Percentiles rank a stretch among this genome's conserved stretches.
These are phyloP conservation scores for Anas bahamensis DNA, from an alignment of 2,797 vertebrate genomes.

Conservation along the genomic window DNA sequence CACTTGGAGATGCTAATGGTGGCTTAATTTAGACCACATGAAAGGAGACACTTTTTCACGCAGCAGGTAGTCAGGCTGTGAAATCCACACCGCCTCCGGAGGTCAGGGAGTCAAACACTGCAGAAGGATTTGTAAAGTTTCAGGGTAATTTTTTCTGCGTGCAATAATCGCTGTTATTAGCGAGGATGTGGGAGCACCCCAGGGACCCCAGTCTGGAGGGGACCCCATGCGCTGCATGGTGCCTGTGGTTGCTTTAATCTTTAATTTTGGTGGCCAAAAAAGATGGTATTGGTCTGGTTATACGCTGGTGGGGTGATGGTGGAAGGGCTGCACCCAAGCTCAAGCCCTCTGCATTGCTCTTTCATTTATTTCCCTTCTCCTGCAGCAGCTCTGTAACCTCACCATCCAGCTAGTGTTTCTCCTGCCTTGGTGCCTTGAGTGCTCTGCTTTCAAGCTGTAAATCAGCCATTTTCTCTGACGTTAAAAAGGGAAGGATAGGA, in stretches of 20 bases:
- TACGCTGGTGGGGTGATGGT: neutral
- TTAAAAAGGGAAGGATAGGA: neutral
- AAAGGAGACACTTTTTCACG: constrained; percentile 61
- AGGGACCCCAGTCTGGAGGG: neutral
- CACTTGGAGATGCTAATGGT: constrained; percentile 67
- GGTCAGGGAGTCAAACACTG: constrained; percentile 41
- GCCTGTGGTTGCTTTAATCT: neutral
- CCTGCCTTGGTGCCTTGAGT: neutral
- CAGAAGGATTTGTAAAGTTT: constrained; percentile 32
- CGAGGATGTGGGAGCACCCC: neutral
- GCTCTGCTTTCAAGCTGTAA: neutral
- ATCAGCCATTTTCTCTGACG: neutral
- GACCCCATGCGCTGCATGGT: neutral
- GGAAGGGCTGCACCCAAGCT: neutral
- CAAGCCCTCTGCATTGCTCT: neutral
- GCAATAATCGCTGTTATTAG: neutral
- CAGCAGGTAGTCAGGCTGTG: constrained; percentile 64
- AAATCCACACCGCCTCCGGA: constrained; percentile 63
- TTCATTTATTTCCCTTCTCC: neutral
- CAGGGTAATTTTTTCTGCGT: constrained; percentile 25
- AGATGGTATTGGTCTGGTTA: neutral
- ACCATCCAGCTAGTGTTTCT: neutral
- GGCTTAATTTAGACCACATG: constrained; percentile 72
- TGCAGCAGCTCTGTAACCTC: neutral
- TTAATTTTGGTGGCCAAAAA: neutral